A percentile compares a stretch with the other conserved stretches of the same genome.
Conservation (phyloP, 2,113 vertebrate genomes). For the Girardinichthys multiradiatus region DNA sequence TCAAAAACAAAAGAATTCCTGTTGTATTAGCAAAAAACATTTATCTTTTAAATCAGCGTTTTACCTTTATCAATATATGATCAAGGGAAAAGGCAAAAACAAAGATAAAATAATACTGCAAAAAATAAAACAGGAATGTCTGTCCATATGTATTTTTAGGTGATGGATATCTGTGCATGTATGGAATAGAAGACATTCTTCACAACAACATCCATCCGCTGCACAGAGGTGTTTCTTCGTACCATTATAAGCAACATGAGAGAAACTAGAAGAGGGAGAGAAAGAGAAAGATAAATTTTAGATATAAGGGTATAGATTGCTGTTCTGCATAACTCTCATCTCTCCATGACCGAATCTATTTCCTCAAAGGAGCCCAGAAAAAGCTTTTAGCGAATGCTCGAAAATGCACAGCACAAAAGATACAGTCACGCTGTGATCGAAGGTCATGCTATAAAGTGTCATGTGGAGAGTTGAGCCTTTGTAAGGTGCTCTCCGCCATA, state of each 20-base stretch:
- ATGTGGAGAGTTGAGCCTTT: conserved; percentile 66
- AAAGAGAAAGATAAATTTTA: conserved; percentile 41
- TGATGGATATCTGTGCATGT: conserved; percentile 5
- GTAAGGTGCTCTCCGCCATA: conserved; percentile 54
- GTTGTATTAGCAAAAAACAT: not conserved
- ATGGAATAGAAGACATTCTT: conserved; percentile 7
- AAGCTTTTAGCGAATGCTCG: conserved; percentile 71
- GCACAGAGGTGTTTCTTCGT: conserved; percentile 8
- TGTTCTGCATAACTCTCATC: conserved; percentile 66
- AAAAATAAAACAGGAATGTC: not conserved
- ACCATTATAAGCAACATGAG: conserved; percentile 22
- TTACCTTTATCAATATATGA: not conserved
- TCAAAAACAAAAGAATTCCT: not conserved
- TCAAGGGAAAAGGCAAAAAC: not conserved
- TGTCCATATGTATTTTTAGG: not conserved
- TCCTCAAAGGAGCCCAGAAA: conserved; percentile 67
- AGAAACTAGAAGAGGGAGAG: conserved; percentile 20
- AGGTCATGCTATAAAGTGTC: conserved; percentile 72
- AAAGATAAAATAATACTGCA: not conserved
- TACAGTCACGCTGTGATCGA: conserved; percentile 62
- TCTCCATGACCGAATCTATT: conserved; percentile 74
- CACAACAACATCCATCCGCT: not conserved
- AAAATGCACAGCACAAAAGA: conserved; percentile 71
- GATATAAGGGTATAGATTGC: conserved; percentile 64
- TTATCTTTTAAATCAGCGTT: no score